Conservation (phyloP, 2,113 vertebrate species). For the Suncus etruscus region DNA sequence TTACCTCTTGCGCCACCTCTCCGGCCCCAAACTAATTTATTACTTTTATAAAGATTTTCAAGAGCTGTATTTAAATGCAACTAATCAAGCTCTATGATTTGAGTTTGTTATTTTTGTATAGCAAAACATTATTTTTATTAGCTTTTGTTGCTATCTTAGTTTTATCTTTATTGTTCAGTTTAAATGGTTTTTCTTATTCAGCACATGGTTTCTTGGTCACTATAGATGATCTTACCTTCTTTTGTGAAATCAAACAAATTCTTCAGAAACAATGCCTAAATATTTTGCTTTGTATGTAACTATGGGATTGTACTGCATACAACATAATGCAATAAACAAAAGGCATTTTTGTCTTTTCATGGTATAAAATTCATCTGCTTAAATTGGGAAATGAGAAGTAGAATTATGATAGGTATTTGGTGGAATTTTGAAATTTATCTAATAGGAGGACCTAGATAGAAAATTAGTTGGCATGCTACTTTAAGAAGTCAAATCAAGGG, state of each 20-base stretch:
- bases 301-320: neutral
- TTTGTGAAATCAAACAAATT: constrained; percentile 61
- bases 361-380: constrained; percentile 30
- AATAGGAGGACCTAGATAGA: neutral
- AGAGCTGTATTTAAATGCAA: constrained; percentile 70
- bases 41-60: constrained; percentile 67
- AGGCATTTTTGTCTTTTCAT: neutral
- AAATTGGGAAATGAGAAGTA: constrained; percentile 35
- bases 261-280: constrained; percentile 35
- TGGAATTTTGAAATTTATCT: neutral
- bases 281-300: constrained; percentile 56
- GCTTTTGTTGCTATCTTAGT: constrained; percentile 72
- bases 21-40: neutral
- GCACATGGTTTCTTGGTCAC: constrained; percentile 37
- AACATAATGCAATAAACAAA: neutral
- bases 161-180: neutral
- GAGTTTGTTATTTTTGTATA: constrained; percentile 43
- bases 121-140: constrained; percentile 70
- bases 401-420: neutral
- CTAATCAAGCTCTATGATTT: constrained; percentile 71
- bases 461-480: neutral
- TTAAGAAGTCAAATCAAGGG: neutral
- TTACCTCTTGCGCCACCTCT: too few relatives aligned
- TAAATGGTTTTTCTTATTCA: constrained; percentile 1
- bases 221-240: constrained; percentile 61